Evolutionary conservation across 2,113 vertebrate species (phyloP), one percentile per base, ranked within the genome.

Genomic region (Lasiurus cinereus): DNA sequence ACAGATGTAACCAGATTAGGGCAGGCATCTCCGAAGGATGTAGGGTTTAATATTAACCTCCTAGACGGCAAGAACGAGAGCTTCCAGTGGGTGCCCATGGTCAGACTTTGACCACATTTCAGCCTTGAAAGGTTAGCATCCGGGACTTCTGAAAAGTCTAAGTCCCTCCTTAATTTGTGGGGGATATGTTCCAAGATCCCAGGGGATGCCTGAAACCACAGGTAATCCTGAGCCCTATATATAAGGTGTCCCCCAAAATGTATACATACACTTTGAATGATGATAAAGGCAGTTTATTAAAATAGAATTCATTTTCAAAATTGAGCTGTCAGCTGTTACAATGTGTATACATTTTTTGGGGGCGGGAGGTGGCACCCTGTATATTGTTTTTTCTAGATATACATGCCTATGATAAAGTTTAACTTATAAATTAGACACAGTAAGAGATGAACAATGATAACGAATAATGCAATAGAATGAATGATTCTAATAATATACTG

Each of bases 1-100:
- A 43, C 14, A 74, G 22, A 73, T 73, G 72, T 6, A 33, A 39
- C 36, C 39, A 72, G 92, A 24, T 39, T 54, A 43, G 62, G 56
- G 87, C 64, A 52, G 54, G 50, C 14, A 66, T 77, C 33, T 90
- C 31, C 29, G 18, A 31, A 54, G 39, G 64, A 29, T 6, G 4
- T 1, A n/a, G 33, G 33, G 80, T 73, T 92, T 74, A 93, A 76
- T n/a, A 80, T 69, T 94, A 82, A 88, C 76, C 88, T 79, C 39
- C 19, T 24, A 3, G 12, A 72, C 22, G 33, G 66, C 11, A 5
- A 31, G 21, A 39, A 39, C 39, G 62, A 56, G 8, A 50, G 50
- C 48, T 85, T 66, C 52, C 16, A 0, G 10, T 11, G 52, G 18
- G 31, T 59, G 6, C 18, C 62, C 22, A 10, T 31, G 62, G 29